Conservation (phyloP, 1,140 invertebrate species). For the Heliconius himera region DNA sequence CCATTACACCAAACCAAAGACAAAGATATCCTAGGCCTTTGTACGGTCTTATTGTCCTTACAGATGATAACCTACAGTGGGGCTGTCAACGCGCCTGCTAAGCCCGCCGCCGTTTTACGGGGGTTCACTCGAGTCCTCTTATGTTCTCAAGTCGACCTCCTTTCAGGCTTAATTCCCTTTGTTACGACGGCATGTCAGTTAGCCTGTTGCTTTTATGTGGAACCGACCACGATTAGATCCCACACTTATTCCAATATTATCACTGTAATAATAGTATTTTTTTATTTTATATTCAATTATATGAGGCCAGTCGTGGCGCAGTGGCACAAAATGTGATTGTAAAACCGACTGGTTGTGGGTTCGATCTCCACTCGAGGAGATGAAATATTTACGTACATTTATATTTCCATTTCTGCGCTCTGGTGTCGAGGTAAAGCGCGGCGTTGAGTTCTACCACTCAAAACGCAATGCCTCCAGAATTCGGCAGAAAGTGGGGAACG, state of each 20-base stretch:
- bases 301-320: background rate
- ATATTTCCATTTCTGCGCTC: too few species aligned
- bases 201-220: conserved; percentile 32
- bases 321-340: too few species aligned
- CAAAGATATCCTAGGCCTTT: background rate
- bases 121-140: conserved; percentile 25
- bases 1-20: background rate
- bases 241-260: conserved; percentile 15
- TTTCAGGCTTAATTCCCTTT: conserved; percentile 40
- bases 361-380: too few species aligned
- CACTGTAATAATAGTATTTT: background rate
- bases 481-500: too few species aligned
- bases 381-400: too few species aligned
- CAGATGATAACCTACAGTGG: background rate
- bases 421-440: too few species aligned
- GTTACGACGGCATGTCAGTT: conserved; percentile 23
- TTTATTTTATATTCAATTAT: conserved; percentile 5
- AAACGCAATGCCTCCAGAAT: too few species aligned
- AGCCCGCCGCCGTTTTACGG: conserved; percentile 26
- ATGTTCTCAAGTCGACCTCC: conserved; percentile 35
- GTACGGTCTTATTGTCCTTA: background rate
- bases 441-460: too few species aligned
- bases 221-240: conserved; percentile 12
- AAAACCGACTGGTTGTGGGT: too few species aligned
- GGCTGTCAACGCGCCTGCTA: conserved; percentile 19